Evolutionary conservation across 1,140 invertebrate species (phyloP), one percentile per base, ranked within the genome.

Genomic region (Maconellicoccus hirsutus): DNA sequence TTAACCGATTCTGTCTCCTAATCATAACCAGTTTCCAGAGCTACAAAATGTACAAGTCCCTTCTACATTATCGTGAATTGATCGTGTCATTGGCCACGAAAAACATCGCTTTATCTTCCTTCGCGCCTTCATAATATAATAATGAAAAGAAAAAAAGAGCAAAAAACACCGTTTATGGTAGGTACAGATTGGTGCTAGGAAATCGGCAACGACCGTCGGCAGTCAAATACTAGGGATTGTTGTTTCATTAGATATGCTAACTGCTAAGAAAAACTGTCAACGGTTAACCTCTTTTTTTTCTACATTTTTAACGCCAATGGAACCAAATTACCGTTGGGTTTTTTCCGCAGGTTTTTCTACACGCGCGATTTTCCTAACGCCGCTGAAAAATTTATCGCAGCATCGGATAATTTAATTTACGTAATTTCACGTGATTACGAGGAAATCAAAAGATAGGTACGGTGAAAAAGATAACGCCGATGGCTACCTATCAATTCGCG

Each of bases 181-280:
- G 42, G 16, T 52, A 19, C 42, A 52, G 42, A 52, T 52, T 52
- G 42, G 42, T 52, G 42, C 42, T 52, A 52, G 42, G 42, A 52
- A 52, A 52, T 52, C 42, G 42, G 42, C n/a, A 52, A 19, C 42
- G 6, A 52, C 6, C 12, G n/a, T 16, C 42, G 42, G 10, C 16
- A 14, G 4, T 8, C 42, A 52, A 2, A 14, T 6, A 52, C 42
- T 52, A 19, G 42, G 42, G 42, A 52, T 52, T 52, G 42, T 52
- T 52, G 12, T 52, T 52, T 52, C 42, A 52, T 52, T 52, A 52
- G 42, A 52, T 52, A 52, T 52, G 42, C 42, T 52, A 52, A 52
- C 42, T 52, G 42, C 42, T 52, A 52, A 52, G 42, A 52, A 52
- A 52, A 52, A 52, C 42, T 52, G 42, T 52, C 42, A 52, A 52